phyloP scores from a whole-genome alignment of 2,888 invertebrate genomes.

The Hesperia comma region DNA sequence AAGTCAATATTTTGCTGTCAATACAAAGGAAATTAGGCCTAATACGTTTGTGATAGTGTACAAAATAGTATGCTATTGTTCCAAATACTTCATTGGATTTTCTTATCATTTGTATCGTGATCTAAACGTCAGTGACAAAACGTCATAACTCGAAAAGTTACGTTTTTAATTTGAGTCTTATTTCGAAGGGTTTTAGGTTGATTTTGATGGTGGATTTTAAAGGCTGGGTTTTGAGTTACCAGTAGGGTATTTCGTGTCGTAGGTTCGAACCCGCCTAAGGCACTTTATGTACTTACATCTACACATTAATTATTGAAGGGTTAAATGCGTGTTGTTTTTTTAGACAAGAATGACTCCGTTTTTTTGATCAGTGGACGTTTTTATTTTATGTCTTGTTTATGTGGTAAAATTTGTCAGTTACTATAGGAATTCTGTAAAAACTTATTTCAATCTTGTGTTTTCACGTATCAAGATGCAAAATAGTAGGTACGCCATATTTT shows the following conservation, averaged over 20 bases:
- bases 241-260: slow-evolving; percentile 43
- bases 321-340: slow-evolving; percentile 36
- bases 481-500: too few species aligned
- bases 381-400: not conserved
- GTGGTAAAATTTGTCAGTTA: not conserved
- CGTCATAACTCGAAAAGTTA: slow-evolving; percentile 11
- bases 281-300: slow-evolving; percentile 49
- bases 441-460: too few species aligned
- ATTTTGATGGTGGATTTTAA: not conserved
- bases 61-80: slow-evolving; percentile 17
- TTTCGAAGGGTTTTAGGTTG: not conserved
- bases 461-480: too few species aligned
- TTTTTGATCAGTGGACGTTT: slow-evolving; percentile 15
- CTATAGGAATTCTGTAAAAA: too few species aligned
- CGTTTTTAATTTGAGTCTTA: slow-evolving; percentile 7
- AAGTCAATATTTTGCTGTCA: slow-evolving; percentile 47
- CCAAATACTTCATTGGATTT: slow-evolving; percentile 51
- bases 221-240: slow-evolving; percentile 12
- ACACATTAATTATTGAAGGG: slow-evolving; percentile 49
- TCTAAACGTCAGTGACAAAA: not conserved
- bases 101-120: slow-evolving; percentile 51
- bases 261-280: slow-evolving; percentile 60
- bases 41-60: not conserved
- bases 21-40: slow-evolving; percentile 14
- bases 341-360: slow-evolving; percentile 10